A percentile compares a stretch with the other conserved stretches of the same genome.
These are phyloP conservation scores for Isoperla grammatica DNA, from an alignment of 2,888 invertebrate species.

Conservation along the genomic window DNA sequence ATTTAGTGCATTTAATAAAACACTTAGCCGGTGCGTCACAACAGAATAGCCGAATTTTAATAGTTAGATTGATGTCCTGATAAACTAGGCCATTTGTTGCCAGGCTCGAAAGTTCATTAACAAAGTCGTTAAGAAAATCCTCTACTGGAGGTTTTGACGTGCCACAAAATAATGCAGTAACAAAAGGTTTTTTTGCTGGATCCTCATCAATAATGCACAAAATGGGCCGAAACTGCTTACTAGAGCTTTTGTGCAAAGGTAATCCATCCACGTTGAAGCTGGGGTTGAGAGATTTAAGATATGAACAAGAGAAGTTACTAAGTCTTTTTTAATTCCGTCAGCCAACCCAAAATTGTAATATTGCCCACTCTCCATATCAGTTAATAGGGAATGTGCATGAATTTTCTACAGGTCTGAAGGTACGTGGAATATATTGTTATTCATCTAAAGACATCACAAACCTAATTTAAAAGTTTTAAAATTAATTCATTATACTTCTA, in stretches of 20 bases:
- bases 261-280: conserved; percentile 25
- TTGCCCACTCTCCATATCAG: neutral
- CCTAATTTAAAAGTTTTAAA: too few relatives aligned
- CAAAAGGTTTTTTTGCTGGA: neutral
- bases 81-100: conserved; percentile 1
- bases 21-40: conserved; percentile 21
- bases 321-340: neutral
- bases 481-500: too few relatives aligned
- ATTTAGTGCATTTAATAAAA: neutral
- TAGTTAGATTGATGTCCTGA: neutral
- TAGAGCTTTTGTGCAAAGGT: conserved; percentile 26
- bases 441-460: too few relatives aligned
- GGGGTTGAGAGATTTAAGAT: neutral
- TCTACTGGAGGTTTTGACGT: neutral
- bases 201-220: conserved; percentile 18
- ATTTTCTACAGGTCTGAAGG: too few relatives aligned
- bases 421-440: too few relatives aligned
- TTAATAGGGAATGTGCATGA: too few relatives aligned
- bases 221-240: conserved; percentile 32
- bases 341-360: conserved; percentile 7
- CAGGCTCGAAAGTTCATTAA: neutral
- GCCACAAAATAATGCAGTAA: conserved; percentile 4
- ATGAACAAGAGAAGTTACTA: neutral
- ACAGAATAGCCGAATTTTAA: conserved; percentile 20
- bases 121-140: neutral